These are phyloP conservation scores for Xenentodon cancila DNA, from an alignment of 2,797 vertebrate species.

Conservation along the genomic window DNA sequence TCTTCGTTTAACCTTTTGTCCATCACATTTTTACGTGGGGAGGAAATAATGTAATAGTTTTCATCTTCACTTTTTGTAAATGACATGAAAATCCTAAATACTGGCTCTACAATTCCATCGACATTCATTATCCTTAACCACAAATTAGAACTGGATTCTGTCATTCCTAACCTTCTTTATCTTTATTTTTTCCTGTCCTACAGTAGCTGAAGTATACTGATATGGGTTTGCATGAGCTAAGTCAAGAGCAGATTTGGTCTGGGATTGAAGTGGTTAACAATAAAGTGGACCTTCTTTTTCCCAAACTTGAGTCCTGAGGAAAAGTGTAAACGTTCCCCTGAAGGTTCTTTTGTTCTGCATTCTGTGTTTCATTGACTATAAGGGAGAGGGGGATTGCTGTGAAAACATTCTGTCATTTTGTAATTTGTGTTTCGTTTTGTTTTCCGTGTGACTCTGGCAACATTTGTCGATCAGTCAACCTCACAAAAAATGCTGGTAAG, in stretches of 20 bases:
- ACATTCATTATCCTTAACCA: background rate
- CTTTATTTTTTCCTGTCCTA: constrained; percentile 1
- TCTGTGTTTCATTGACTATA: constrained; percentile 50
- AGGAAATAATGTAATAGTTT: background rate
- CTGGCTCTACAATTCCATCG: background rate
- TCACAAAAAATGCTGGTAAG: constrained; percentile 92
- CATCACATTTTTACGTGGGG: background rate
- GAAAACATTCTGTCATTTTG: constrained; percentile 78
- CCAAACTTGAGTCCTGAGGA: constrained; percentile 2
- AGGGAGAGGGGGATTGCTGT: constrained; percentile 64
- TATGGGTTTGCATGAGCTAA: constrained; percentile 30
- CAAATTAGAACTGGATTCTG: background rate
- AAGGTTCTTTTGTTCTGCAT: constrained; percentile 13
- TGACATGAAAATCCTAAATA: constrained; percentile 5
- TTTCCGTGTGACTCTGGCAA: constrained; percentile 87
- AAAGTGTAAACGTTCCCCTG: background rate
- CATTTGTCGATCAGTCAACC: constrained; percentile 88
- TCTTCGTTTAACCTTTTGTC: background rate
- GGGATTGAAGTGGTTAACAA: constrained; percentile 13
- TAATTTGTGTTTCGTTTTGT: constrained; percentile 86
- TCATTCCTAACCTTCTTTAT: constrained; percentile 13
- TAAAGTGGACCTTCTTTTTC: constrained; percentile 9
- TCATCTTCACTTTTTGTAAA: constrained; percentile 6
- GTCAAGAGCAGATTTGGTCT: constrained; percentile 6
- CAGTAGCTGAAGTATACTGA: constrained; percentile 5